Conservation (phyloP, 2,888 invertebrate genomes). For the Brenthis ino region DNA sequence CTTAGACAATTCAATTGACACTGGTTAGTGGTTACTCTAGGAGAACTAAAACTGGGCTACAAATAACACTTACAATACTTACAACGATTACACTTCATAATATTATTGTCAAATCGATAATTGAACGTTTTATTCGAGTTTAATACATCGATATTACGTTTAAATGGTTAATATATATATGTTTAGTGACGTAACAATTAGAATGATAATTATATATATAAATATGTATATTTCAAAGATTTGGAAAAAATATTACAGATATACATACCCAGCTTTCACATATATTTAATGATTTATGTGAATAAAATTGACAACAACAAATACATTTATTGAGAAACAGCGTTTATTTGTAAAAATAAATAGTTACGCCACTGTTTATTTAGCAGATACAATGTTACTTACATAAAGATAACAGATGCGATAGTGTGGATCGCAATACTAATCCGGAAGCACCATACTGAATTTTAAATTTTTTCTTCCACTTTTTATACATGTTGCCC, state of each 20-base stretch:
- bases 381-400: not conserved
- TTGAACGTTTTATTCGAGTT: slow-evolving; percentile 40
- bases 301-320: too few relatives aligned
- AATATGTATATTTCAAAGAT: not conserved
- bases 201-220: not conserved
- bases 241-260: not conserved
- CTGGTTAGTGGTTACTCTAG: slow-evolving; percentile 19
- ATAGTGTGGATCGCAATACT: not conserved
- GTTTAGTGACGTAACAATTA: not conserved
- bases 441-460: not conserved
- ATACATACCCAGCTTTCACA: not conserved
- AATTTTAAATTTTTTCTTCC: too few relatives aligned
- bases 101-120: slow-evolving; percentile 55
- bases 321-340: too few relatives aligned
- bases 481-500: too few relatives aligned
- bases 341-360: not conserved
- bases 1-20: slow-evolving; percentile 27
- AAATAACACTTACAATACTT: slow-evolving; percentile 43
- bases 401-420: not conserved
- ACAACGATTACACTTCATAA: slow-evolving; percentile 41
- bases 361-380: not conserved
- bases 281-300: too few relatives aligned
- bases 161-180: not conserved
- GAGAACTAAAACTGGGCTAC: slow-evolving; percentile 15
- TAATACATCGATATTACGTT: slow-evolving; percentile 6